Conservation (phyloP, 2,797 vertebrate genomes). For the Coilia nasus region DNA sequence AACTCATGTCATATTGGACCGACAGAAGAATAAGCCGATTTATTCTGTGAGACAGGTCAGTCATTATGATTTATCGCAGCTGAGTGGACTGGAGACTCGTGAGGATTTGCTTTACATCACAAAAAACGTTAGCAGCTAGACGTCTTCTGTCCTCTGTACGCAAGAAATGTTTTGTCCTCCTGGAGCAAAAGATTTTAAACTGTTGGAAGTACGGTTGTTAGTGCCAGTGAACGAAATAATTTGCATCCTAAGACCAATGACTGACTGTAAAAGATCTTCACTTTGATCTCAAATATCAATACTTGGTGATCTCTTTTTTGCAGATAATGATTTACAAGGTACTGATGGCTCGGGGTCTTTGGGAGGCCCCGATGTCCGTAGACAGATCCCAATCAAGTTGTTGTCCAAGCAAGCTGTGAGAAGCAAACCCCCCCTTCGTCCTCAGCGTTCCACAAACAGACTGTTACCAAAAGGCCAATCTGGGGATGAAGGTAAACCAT, state of each 20-base stretch:
- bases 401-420: slow-evolving; percentile 91
- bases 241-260: neutral
- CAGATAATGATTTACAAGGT: slow-evolving; percentile 98
- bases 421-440: slow-evolving; percentile 82
- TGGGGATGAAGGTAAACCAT: slow-evolving; percentile 82
- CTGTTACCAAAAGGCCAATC: slow-evolving; percentile 80
- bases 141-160: too few species aligned
- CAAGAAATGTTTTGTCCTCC: too few species aligned
- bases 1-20: too few species aligned
- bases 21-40: too few species aligned
- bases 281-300: neutral
- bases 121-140: too few species aligned
- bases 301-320: neutral
- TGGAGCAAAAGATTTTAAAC: neutral
- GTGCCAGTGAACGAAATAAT: neutral
- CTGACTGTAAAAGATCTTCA: neutral
- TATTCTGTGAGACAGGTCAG: too few species aligned
- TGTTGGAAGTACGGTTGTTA: neutral
- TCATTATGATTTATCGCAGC: too few species aligned
- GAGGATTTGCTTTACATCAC: too few species aligned
- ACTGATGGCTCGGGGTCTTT: slow-evolving; percentile 92
- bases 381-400: slow-evolving; percentile 96
- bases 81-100: too few species aligned
- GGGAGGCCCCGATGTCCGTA: slow-evolving; percentile 93
- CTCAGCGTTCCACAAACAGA: slow-evolving; percentile 78